phyloP scores from a whole-genome alignment of 2,888 invertebrate species.

The Himalopsyche japonica region DNA sequence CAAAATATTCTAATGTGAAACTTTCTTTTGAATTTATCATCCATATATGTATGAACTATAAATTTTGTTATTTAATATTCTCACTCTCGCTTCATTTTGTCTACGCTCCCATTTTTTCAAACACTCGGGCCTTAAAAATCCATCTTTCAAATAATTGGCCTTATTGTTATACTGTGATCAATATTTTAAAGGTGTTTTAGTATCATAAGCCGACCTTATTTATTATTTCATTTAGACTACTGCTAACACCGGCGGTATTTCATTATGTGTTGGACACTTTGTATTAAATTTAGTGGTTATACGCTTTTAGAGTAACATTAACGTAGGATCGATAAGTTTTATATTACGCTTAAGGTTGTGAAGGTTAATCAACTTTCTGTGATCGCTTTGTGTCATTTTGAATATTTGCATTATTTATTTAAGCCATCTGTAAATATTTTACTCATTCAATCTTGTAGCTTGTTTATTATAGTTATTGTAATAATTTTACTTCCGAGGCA shows the following conservation, averaged over 20 bases:
- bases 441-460: background rate
- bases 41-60: background rate
- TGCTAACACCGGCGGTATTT: background rate
- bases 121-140: conserved; percentile 15
- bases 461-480: background rate
- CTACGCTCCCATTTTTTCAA: background rate
- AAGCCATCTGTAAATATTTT: background rate
- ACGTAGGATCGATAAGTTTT: background rate
- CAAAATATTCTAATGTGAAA: background rate
- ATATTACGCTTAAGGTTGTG: conserved; percentile 2
- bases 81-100: background rate
- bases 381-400: background rate
- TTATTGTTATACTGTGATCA: conserved; percentile 38
- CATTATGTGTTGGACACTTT: background rate
- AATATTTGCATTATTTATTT: background rate
- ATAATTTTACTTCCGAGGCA: background rate
- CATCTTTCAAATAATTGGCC: conserved; percentile 29
- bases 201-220: background rate
- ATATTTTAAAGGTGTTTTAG: conserved; percentile 8
- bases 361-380: conserved; percentile 1
- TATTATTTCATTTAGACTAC: background rate
- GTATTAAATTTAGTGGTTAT: background rate
- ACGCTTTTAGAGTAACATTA: background rate
- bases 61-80: background rate
- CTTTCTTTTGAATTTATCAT: background rate